Conservation (phyloP, 35 echinoderm and acorn worm species). For the Stichopus chloronotus region DNA sequence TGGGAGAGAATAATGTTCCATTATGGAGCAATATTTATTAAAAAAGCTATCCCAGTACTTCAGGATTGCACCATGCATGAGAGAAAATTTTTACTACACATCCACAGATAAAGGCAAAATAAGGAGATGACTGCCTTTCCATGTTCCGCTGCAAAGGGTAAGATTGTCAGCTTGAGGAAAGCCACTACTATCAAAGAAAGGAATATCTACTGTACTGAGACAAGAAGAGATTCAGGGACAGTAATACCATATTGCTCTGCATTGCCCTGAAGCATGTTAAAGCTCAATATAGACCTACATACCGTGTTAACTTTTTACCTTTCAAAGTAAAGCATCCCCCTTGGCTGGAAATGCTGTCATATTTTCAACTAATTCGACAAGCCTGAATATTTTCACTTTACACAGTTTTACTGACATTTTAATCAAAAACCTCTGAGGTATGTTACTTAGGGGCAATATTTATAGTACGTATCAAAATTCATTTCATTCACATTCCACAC, state of each 20-base stretch:
- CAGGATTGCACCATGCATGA: too few relatives aligned
- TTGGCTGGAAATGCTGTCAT: slow-evolving; percentile 2
- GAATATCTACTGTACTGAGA: background rate
- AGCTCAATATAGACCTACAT: background rate
- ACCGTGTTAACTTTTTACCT: slow-evolving; percentile 48
- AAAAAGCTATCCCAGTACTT: too few relatives aligned
- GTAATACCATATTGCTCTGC: background rate
- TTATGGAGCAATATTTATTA: too few relatives aligned
- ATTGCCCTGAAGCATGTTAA: background rate
- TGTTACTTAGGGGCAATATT: slow-evolving; percentile 40
- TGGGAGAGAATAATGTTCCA: too few relatives aligned
- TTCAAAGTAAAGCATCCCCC: slow-evolving; percentile 17
- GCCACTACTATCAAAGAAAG: background rate
- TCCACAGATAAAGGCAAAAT: too few relatives aligned
- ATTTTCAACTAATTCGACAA: background rate
- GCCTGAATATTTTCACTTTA: slow-evolving; percentile 23
- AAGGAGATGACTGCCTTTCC: too few relatives aligned
- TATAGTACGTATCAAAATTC: slow-evolving; percentile 51
- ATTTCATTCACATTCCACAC: slow-evolving; percentile 28
- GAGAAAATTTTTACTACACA: too few relatives aligned
- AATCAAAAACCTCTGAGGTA: slow-evolving; percentile 29
- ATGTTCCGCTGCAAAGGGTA: too few relatives aligned
- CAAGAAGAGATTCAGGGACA: background rate
- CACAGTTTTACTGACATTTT: background rate
- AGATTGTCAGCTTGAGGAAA: too few relatives aligned